A percentile compares a stretch with the other conserved stretches of the same genome.
Evolutionary conservation across 2,797 vertebrate species (phyloP).

Genomic region (Heliangelus exortis): DNA sequence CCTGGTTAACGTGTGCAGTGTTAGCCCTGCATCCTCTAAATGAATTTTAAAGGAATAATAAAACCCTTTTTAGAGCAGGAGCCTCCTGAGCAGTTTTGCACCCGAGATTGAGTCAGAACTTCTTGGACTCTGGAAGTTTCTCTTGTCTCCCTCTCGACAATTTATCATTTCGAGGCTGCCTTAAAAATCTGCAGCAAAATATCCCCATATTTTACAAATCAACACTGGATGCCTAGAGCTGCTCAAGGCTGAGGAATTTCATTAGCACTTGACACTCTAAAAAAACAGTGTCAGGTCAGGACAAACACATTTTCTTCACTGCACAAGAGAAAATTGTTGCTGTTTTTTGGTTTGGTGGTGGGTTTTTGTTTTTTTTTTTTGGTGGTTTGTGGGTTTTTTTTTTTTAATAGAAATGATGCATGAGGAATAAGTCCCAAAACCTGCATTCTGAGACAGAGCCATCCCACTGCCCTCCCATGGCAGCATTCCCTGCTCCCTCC

Average conservation of each 20-base stretch:
- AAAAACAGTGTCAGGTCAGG: constrained; percentile 55
- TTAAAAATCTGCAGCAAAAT: constrained; percentile 18
- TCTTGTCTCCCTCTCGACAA: background rate
- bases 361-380: background rate
- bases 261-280: constrained; percentile 65
- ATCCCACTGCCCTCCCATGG: accelerated
- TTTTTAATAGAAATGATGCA: background rate
- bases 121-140: constrained; percentile 48
- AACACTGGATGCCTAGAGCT: background rate
- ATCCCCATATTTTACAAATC: constrained; percentile 42
- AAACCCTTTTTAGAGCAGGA: background rate
- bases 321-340: background rate
- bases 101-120: background rate
- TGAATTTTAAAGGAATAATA: constrained; percentile 15
- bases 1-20: background rate
- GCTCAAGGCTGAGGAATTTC: constrained; percentile 68
- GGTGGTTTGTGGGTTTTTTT: too few species aligned
- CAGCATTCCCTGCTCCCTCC: background rate
- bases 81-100: background rate
- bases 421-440: background rate
- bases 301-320: constrained; percentile 41
- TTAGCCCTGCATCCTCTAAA: background rate
- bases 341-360: too few species aligned
- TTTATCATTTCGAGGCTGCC: constrained; percentile 29
- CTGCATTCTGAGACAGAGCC: background rate